Evolutionary conservation across 2,797 vertebrate genomes (phyloP), one percentile per base, ranked within the genome.

Genomic region (Ibycter americanus): DNA sequence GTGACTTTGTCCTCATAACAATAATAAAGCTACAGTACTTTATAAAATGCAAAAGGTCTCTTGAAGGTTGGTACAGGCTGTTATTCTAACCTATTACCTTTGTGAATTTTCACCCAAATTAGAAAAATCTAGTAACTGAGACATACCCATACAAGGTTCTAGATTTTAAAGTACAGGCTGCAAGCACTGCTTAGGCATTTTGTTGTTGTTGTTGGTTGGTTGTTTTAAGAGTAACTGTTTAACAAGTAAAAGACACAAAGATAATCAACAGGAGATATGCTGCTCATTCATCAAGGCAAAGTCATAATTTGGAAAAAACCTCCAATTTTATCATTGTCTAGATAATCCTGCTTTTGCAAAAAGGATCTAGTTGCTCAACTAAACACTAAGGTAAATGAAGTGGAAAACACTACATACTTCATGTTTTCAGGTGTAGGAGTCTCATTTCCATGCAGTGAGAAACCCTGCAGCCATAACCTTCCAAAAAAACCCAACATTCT

Each of bases 41-140:
- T 67, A 90, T 70, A 83, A 96, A 94, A 90, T 66, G 31, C 31
- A 63, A 91, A 91, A 93, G 34, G 76, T 87, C 68, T 95, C 87
- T 20, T 73, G 80, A 83, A 96, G 93, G 72, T 88, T 96, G 70
- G 32, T 12, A 62, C 5, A 40, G 3, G 25, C 40, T 84, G 51
- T 86, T 90, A 67, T 87, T 94, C n/a, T 73, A 91, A 94, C 16
- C 14, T 3, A n/a, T 29, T 73, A 68, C 17, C 25, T 70, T 34
- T 36, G 18, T 55, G 59, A 86, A 59, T 85, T 90, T 90, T 56
- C 42, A 79, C 8, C 14, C 31, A 93, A 84, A 66, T 72, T 34
- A 46, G 26, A 91, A 90, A 91, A 80, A 71, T 29, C 10, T 7
- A 3, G 6, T 46, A 73, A 58, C 11, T 36, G 61, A 83, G 31